These are phyloP conservation scores for Pangasius krempfi DNA, from an alignment of 2,797 vertebrate species.

Conservation along the genomic window DNA sequence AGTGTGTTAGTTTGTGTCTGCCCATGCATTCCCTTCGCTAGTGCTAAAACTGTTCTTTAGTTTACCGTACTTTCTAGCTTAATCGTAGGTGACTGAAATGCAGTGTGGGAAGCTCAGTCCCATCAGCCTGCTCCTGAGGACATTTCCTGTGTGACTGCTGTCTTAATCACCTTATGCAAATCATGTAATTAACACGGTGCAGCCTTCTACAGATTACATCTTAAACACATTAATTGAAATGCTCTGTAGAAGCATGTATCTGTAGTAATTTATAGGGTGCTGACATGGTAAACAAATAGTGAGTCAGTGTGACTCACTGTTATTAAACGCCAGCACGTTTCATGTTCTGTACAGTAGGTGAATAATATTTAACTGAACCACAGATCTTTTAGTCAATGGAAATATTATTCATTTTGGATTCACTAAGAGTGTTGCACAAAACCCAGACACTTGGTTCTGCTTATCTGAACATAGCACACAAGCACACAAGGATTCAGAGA, in stretches of 20 bases:
- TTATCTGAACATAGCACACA: not conserved
- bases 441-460: not conserved
- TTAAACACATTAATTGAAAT: conserved; percentile 48
- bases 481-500: not conserved
- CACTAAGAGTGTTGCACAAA: not conserved
- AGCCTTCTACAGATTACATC: conserved; percentile 47
- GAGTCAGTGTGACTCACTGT: conserved; percentile 17
- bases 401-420: not conserved
- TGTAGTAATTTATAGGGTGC: conserved; percentile 1
- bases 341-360: not conserved
- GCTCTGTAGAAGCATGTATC: conserved; percentile 7
- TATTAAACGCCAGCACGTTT: not conserved
- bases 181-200: conserved; percentile 46
- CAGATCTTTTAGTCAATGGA: not conserved
- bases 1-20: not conserved
- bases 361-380: conserved; percentile 8
- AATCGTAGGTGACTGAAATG: not conserved
- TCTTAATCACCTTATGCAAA: conserved; percentile 54
- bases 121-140: conserved; percentile 19
- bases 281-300: conserved; percentile 41
- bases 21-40: not conserved
- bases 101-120: not conserved
- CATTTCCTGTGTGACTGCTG: conserved; percentile 40
- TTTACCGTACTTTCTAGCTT: not conserved
- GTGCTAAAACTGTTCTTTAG: not conserved